phyloP scores from a whole-genome alignment of 1,140 invertebrate genomes.

The Formica selysi region DNA sequence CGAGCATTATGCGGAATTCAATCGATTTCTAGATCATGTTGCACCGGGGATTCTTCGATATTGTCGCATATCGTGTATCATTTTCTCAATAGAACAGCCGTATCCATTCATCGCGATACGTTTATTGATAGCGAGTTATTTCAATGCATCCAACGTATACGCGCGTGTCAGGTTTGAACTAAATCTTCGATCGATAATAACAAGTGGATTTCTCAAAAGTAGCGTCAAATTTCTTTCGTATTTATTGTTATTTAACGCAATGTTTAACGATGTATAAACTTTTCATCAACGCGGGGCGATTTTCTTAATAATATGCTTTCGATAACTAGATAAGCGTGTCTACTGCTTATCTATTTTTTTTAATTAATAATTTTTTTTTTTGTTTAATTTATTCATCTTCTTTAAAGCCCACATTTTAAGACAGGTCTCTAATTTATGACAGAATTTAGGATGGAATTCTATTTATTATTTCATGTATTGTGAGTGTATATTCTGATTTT shows the following conservation, averaged over 20 bases:
- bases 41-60: conserved; percentile 25
- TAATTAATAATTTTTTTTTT: neutral
- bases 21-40: conserved; percentile 66
- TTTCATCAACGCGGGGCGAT: neutral
- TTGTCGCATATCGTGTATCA: conserved; percentile 49
- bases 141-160: conserved; percentile 6
- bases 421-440: too few relatives aligned
- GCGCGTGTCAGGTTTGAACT: conserved; percentile 21
- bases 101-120: conserved; percentile 31
- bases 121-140: conserved; percentile 45
- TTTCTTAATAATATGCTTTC: conserved; percentile 20
- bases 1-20: conserved; percentile 20
- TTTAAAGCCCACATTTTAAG: too few relatives aligned
- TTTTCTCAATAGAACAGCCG: conserved; percentile 47
- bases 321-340: neutral
- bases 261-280: neutral
- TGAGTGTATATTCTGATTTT: too few relatives aligned
- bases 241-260: neutral
- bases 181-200: conserved; percentile 38
- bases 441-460: too few relatives aligned
- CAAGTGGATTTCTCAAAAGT: conserved; percentile 4
- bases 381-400: too few relatives aligned
- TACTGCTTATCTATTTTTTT: neutral
- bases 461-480: too few relatives aligned
- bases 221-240: neutral